Evolutionary conservation across 2,888 invertebrate genomes (phyloP).

Genomic region (Ormyrus labotus): DNA sequence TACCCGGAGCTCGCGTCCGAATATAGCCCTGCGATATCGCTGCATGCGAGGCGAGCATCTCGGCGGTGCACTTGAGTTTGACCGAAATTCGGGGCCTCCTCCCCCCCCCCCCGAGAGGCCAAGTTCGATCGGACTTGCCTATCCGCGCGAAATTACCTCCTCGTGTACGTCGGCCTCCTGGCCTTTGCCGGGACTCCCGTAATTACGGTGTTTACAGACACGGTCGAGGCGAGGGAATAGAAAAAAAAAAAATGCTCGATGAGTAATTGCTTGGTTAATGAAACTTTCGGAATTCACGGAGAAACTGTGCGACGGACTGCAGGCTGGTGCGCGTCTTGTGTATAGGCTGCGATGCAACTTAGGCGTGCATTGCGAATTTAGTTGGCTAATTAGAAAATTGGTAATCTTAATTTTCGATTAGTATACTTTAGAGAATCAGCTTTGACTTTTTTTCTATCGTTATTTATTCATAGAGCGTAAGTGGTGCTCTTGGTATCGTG

Average conservation of each 20-base stretch:
- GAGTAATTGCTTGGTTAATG: conserved; percentile 2
- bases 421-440: too few relatives aligned
- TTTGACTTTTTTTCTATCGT: background rate
- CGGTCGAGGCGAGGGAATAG: too few relatives aligned
- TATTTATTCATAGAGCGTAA: too few relatives aligned
- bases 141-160: conserved; percentile 28
- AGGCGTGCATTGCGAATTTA: too few relatives aligned
- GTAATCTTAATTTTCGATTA: too few relatives aligned
- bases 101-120: conserved; percentile 53
- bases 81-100: conserved; percentile 59
- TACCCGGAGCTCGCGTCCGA: conserved; percentile 6
- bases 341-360: too few relatives aligned
- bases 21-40: conserved; percentile 10
- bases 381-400: too few relatives aligned
- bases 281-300: background rate
- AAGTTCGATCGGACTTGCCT: conserved; percentile 44
- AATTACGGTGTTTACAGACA: conserved; percentile 33
- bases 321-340: too few relatives aligned
- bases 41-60: conserved; percentile 47
- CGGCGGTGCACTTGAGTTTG: conserved; percentile 60
- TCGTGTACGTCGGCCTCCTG: conserved; percentile 8
- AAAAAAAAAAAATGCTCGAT: background rate
- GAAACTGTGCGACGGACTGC: too few relatives aligned
- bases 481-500: too few relatives aligned
- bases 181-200: conserved; percentile 27